Conservation (phyloP, 2,888 invertebrate genomes). For the Helicoverpa assulta region DNA sequence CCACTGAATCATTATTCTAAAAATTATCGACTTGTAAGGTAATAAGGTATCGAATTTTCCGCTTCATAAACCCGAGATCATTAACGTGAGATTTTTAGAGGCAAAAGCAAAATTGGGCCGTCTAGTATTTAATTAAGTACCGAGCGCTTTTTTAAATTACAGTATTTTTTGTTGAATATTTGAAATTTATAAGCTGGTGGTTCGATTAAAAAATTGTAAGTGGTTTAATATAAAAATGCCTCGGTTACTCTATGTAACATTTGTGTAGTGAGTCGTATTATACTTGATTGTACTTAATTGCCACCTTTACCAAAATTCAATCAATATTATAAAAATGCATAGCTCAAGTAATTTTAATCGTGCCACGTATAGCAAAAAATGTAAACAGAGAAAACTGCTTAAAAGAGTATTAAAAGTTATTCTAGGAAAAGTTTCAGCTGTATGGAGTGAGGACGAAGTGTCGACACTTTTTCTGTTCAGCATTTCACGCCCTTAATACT, state of each 20-base stretch:
- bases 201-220: too few relatives aligned
- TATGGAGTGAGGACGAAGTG: conserved; percentile 19
- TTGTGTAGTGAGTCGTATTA: not conserved
- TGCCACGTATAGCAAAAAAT: too few relatives aligned
- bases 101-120: conserved; percentile 41
- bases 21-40: conserved; percentile 59
- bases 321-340: conserved; percentile 1
- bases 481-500: conserved; percentile 52
- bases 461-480: conserved; percentile 45
- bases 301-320: not conserved
- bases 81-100: conserved; percentile 32
- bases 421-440: conserved; percentile 9
- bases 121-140: conserved; percentile 27
- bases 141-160: conserved; percentile 13
- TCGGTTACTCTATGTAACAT: not conserved
- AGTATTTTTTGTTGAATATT: not conserved
- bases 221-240: too few relatives aligned
- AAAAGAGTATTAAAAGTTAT: not conserved
- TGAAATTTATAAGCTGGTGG: too few relatives aligned
- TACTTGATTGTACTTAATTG: not conserved
- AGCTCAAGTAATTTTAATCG: too few relatives aligned
- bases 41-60: conserved; percentile 57
- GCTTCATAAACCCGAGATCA: conserved; percentile 51
- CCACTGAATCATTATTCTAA: conserved; percentile 39
- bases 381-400: conserved; percentile 1